These are phyloP conservation scores for Macquaria australasica DNA, from an alignment of 2,113 vertebrate genomes.

Conservation along the genomic window DNA sequence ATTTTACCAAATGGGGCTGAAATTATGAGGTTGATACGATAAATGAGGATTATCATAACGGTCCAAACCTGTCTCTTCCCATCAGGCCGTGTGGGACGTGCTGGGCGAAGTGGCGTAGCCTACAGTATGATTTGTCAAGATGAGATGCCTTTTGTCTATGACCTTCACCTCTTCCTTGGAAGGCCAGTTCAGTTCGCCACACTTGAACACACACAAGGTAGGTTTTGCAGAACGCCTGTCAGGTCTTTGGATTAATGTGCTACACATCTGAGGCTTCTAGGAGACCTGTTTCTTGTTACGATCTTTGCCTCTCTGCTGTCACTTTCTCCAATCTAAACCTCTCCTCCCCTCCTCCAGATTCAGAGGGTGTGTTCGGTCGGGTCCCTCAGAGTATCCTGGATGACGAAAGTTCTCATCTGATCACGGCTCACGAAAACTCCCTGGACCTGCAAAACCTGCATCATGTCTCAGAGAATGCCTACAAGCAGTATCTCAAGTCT, in stretches of 20 bases:
- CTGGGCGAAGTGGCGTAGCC: slow-evolving; percentile 90
- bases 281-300: too few relatives aligned
- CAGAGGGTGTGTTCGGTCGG: slow-evolving; percentile 88
- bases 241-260: neutral
- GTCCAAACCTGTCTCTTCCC: slow-evolving; percentile 10
- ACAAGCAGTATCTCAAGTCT: slow-evolving; percentile 94
- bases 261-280: neutral
- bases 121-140: slow-evolving; percentile 93
- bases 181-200: slow-evolving; percentile 84
- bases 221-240: neutral
- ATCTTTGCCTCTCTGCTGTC: neutral
- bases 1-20: neutral
- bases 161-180: slow-evolving; percentile 95
- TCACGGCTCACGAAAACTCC: slow-evolving; percentile 83
- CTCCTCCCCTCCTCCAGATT: slow-evolving; percentile 44
- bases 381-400: slow-evolving; percentile 95
- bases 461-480: slow-evolving; percentile 89
- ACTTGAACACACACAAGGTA: slow-evolving; percentile 83
- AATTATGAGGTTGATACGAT: neutral
- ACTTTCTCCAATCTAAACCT: neutral
- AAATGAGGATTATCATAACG: neutral
- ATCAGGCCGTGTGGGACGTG: slow-evolving; percentile 93
- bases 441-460: slow-evolving; percentile 89
- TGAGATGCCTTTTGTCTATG: slow-evolving; percentile 91
- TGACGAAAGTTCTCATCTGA: slow-evolving; percentile 89